phyloP scores from a whole-genome alignment of 2,888 invertebrate genomes.

The Abrostola tripartita region DNA sequence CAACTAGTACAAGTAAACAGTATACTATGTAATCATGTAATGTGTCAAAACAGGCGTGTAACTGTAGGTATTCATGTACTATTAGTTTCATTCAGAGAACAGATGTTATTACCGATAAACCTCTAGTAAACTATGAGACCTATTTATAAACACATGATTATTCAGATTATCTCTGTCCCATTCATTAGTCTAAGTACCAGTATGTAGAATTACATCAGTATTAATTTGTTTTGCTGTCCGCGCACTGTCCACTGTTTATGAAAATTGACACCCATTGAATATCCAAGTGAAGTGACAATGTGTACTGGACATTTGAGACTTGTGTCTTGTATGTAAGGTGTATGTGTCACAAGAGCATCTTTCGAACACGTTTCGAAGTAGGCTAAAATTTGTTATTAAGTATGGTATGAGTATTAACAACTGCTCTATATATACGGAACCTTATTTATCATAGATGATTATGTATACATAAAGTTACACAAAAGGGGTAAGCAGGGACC shows the following conservation, averaged over 20 bases:
- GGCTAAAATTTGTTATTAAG: too few species aligned
- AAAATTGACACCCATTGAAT: not conserved
- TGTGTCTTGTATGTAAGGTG: too few species aligned
- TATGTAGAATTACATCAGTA: not conserved
- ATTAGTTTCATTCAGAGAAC: slow-evolving; percentile 14
- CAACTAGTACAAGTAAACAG: not conserved
- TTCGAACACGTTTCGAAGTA: too few species aligned
- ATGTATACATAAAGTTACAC: too few species aligned
- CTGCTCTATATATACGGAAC: too few species aligned
- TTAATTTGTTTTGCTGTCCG: slow-evolving; percentile 2
- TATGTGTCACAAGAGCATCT: too few species aligned
- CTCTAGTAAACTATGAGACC: slow-evolving; percentile 14
- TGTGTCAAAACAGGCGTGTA: not conserved
- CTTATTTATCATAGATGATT: too few species aligned
- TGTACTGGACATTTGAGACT: not conserved
- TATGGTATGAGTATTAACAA: too few species aligned
- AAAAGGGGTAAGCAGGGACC: too few species aligned
- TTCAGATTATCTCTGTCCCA: not conserved
- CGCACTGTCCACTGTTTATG: slow-evolving; percentile 5
- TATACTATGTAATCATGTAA: not conserved
- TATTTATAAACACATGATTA: slow-evolving; percentile 17
- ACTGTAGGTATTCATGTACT: not conserved
- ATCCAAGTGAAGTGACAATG: too few species aligned
- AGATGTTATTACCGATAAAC: slow-evolving; percentile 19
- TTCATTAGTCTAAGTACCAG: slow-evolving; percentile 11